A percentile compares a stretch with the other conserved stretches of the same genome.
phyloP scores from a whole-genome alignment of 2,113 vertebrate genomes.

The Sarotherodon lohbergeri region DNA sequence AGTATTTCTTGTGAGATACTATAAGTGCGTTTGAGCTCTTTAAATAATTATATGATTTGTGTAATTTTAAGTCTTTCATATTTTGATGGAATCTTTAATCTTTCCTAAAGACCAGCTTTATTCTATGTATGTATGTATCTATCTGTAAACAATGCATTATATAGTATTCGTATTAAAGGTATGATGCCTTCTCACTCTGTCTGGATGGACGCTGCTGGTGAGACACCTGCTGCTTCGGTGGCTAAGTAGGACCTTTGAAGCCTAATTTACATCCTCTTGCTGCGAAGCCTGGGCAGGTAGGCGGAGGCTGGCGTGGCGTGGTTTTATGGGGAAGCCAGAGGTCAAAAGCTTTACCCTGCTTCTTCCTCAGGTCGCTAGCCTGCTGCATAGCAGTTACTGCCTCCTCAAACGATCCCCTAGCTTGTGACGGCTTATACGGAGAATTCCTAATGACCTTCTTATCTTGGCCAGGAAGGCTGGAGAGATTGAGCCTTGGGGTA shows the following conservation, averaged over 20 bases:
- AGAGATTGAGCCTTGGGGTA: neutral
- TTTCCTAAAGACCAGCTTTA: neutral
- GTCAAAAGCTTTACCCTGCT: neutral
- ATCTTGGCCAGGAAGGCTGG: neutral
- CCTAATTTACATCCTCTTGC: neutral
- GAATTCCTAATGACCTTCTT: neutral
- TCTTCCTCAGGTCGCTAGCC: neutral
- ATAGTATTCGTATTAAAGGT: neutral
- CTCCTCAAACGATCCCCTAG: neutral
- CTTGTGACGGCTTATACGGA: rapidly evolving
- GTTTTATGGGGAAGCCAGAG: neutral
- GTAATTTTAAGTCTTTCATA: neutral
- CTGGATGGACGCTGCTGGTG: neutral
- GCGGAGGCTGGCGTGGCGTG: neutral
- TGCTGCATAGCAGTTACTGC: neutral
- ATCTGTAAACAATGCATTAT: neutral
- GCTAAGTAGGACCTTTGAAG: neutral
- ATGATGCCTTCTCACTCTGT: neutral
- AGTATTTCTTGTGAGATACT: neutral
- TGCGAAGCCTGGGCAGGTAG: neutral
- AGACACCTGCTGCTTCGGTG: neutral
- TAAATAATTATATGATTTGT: neutral
- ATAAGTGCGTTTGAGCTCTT: neutral
- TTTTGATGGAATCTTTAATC: neutral
- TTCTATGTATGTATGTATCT: neutral